These are phyloP conservation scores for Caenorhabditis tropicalis DNA, from an alignment of 1,140 invertebrate species.

Conservation along the genomic window DNA sequence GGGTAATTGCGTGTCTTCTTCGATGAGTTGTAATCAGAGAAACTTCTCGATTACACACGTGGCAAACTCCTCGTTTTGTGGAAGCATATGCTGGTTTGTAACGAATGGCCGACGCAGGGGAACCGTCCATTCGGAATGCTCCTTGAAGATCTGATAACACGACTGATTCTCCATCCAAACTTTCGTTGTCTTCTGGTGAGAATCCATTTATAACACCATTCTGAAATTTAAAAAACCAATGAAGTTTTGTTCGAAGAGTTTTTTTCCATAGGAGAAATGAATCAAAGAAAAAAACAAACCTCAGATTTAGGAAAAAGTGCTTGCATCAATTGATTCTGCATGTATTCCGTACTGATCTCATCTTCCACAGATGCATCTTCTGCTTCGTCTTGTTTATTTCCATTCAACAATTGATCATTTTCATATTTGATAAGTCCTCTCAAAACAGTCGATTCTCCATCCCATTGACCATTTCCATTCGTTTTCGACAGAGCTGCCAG, in stretches of 20 bases:
- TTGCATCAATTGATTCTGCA: conserved; percentile 7
- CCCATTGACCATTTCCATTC: conserved; percentile 31
- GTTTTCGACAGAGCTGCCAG: neutral
- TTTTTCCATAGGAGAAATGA: no score
- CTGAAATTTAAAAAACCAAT: neutral
- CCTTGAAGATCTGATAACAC: neutral
- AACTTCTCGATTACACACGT: conserved; percentile 31
- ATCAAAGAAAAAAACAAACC: neutral
- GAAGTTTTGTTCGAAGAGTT: no score
- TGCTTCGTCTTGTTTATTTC: neutral
- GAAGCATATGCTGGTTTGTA: conserved; percentile 16
- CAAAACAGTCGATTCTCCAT: neutral
- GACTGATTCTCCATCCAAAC: neutral
- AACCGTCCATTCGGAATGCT: conserved; percentile 1
- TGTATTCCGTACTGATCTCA: neutral
- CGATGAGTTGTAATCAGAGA: conserved; percentile 32
- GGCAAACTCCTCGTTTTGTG: conserved; percentile 19
- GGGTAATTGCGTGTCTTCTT: conserved; percentile 33
- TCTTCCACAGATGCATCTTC: conserved; percentile 12
- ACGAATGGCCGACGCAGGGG: neutral
- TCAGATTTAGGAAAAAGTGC: neutral
- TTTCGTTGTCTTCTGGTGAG: neutral
- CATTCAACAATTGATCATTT: neutral
- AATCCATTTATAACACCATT: neutral
- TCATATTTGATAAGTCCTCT: neutral